Conservation (phyloP, 2,888 invertebrate genomes). For the Catocala nupta region DNA sequence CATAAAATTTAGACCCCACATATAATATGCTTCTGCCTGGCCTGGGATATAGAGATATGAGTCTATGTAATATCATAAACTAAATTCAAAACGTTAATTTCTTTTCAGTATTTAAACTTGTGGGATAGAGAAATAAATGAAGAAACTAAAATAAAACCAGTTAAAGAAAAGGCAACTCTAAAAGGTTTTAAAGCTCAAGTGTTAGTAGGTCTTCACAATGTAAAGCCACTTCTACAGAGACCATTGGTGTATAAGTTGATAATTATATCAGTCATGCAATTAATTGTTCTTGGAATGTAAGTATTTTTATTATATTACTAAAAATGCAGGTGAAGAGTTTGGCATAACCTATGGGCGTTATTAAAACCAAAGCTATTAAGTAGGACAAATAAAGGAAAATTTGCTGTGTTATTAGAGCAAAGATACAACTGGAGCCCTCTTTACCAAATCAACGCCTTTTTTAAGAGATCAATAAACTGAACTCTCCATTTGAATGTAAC, state of each 20-base stretch:
- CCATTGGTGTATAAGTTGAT: slow-evolving; percentile 56
- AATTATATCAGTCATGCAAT: slow-evolving; percentile 53
- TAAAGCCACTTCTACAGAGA: slow-evolving; percentile 59
- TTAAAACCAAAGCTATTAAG: no score
- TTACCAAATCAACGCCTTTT: no score
- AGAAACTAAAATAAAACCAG: slow-evolving; percentile 19
- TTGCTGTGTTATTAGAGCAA: no score
- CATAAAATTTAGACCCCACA: no score
- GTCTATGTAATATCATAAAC: no score
- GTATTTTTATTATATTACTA: slow-evolving; percentile 34
- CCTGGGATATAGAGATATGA: no score
- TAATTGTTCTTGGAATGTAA: slow-evolving; percentile 61
- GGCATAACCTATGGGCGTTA: no score
- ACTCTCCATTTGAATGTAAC: no score
- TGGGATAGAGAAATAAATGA: slow-evolving; percentile 56
- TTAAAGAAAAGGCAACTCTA: slow-evolving; percentile 15
- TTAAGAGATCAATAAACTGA: no score
- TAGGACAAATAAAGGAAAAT: no score
- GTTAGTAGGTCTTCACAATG: slow-evolving; percentile 54
- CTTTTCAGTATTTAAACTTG: slow-evolving; percentile 57
- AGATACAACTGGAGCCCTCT: no score
- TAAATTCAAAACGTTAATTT: not conserved
- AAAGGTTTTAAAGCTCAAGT: slow-evolving; percentile 41
- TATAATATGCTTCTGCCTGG: no score
- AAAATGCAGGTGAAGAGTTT: not conserved